Conservation (phyloP, 2,888 invertebrate genomes). For the Anarsia innoxiella region DNA sequence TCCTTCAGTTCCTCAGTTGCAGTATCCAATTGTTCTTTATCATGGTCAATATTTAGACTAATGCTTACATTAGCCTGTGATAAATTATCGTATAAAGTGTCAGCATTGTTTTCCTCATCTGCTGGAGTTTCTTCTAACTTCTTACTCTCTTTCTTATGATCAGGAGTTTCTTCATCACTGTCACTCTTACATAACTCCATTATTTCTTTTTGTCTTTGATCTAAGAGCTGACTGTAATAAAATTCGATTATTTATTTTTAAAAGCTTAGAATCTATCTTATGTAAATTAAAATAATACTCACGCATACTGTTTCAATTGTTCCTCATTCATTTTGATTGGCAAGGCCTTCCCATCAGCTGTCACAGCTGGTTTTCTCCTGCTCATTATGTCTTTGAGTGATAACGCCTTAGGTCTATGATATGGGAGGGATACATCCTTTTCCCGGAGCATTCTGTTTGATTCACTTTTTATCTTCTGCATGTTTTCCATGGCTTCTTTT, state of each 20-base stretch:
- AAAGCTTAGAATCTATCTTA: no score
- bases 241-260: background rate
- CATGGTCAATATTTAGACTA: no score
- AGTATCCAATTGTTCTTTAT: no score
- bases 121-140: background rate
- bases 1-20: no score
- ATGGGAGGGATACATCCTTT: constrained; percentile 84
- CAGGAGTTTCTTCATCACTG: constrained; percentile 64
- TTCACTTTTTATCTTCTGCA: constrained; percentile 87
- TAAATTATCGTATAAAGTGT: no score
- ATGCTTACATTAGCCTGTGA: no score
- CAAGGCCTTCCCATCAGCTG: constrained; percentile 57
- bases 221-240: constrained; percentile 70
- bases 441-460: constrained; percentile 88
- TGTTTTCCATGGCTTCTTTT: constrained; percentile 80
- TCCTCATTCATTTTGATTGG: constrained; percentile 79
- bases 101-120: no score
- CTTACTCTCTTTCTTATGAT: background rate
- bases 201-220: constrained; percentile 83
- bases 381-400: constrained; percentile 86
- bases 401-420: constrained; percentile 88
- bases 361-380: constrained; percentile 48
- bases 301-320: constrained; percentile 79
- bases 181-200: constrained; percentile 85
- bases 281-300: constrained; percentile 39